These are phyloP conservation scores for Chondrilla cf. caribensis DNA, from an alignment of 37 sponge, comb jelly and placozoan species.

Conservation along the genomic window DNA sequence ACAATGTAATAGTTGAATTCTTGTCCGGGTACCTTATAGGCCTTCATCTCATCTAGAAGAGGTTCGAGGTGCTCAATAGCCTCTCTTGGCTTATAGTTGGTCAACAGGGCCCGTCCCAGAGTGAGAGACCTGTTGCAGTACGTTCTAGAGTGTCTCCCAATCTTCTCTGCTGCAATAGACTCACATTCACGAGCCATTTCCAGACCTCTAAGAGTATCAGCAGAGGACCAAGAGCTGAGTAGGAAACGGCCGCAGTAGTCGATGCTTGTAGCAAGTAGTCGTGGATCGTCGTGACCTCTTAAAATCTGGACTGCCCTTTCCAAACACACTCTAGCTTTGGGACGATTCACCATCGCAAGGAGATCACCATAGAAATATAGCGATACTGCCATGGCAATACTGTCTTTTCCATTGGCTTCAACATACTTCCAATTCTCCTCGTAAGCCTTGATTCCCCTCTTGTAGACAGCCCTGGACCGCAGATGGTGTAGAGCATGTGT, in stretches of 20 bases:
- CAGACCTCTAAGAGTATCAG: not conserved
- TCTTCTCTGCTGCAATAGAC: not conserved
- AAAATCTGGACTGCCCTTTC: not conserved
- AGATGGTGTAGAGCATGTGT: not conserved
- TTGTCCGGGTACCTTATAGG: too few species aligned
- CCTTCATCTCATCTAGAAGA: not conserved
- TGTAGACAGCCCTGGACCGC: not conserved
- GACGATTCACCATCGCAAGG: not conserved
- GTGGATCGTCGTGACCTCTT: not conserved
- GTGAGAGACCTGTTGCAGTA: not conserved
- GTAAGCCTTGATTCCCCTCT: not conserved
- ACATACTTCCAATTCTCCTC: not conserved
- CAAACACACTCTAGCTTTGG: not conserved
- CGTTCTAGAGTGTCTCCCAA: not conserved
- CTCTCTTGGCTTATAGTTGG: not conserved
- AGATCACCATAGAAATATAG: not conserved
- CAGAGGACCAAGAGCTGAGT: not conserved
- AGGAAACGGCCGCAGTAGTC: constrained; percentile 12
- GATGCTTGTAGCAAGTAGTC: too few species aligned
- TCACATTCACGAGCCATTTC: too few species aligned
- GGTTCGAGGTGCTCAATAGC: not conserved
- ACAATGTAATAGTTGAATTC: too few species aligned
- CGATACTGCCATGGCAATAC: not conserved
- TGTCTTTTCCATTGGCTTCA: not conserved
- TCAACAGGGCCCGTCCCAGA: not conserved